Conservation (phyloP, 2,113 vertebrate species). For the Ahaetulla prasina region DNA sequence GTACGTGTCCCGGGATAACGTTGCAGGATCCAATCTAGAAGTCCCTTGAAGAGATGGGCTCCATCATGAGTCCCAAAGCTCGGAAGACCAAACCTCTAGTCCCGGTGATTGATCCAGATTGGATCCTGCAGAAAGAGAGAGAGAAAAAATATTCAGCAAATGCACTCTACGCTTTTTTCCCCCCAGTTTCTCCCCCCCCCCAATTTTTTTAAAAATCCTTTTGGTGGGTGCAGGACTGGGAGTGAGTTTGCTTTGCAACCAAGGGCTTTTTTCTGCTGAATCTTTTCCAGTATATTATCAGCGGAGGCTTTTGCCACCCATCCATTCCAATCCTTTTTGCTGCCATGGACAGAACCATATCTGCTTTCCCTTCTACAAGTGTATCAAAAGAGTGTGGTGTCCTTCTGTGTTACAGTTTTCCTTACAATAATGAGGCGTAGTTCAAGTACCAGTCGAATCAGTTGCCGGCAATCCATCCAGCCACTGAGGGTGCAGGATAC, state of each 20-base stretch:
- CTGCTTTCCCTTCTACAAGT: background rate
- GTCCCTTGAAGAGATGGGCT: background rate
- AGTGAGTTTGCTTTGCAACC: background rate
- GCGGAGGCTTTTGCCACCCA: background rate
- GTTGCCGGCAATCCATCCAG: slow-evolving; percentile 75
- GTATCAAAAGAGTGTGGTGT: background rate
- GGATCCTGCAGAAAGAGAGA: background rate
- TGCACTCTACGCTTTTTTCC: background rate
- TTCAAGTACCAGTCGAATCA: slow-evolving; percentile 65
- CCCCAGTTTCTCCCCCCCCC: fast-evolving
- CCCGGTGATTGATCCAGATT: background rate
- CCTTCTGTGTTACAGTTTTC: background rate
- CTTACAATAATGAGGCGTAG: slow-evolving; percentile 68
- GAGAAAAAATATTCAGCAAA: background rate
- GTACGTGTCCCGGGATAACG: background rate
- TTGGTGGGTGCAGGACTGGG: background rate
- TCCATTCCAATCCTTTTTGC: background rate
- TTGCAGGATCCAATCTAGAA: background rate
- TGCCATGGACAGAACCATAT: background rate
- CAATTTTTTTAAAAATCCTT: background rate
- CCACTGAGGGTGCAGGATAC: slow-evolving; percentile 81
- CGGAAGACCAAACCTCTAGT: background rate
- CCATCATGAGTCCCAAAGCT: background rate
- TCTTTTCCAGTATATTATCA: background rate
- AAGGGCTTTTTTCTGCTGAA: background rate